Percentiles rank a stretch among this genome's conserved stretches.
These are phyloP conservation scores for Perognathus longimembris DNA, from an alignment of 2,113 vertebrate genomes.

Conservation along the genomic window DNA sequence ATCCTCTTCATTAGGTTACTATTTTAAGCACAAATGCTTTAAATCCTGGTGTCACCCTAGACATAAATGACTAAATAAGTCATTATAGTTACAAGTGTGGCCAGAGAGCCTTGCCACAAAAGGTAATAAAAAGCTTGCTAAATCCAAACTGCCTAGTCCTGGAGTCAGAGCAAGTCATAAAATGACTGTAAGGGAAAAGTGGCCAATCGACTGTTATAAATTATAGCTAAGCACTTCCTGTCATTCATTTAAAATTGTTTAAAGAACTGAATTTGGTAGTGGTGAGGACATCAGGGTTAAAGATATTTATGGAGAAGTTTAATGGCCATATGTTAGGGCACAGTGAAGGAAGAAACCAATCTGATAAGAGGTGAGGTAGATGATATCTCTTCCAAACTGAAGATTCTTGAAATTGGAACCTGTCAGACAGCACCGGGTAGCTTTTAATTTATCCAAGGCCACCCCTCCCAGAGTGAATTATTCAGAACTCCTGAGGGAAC, in stretches of 20 bases:
- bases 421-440: not conserved
- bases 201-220: slow-evolving; percentile 4
- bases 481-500: not conserved
- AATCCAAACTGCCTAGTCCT: slow-evolving; percentile 44
- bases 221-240: slow-evolving; percentile 26
- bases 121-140: slow-evolving; percentile 63
- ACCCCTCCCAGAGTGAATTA: not conserved
- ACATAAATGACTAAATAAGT: slow-evolving; percentile 29
- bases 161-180: slow-evolving; percentile 19
- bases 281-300: not conserved
- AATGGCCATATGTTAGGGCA: not conserved
- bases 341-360: slow-evolving; percentile 35
- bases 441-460: slow-evolving; percentile 4
- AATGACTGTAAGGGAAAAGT: slow-evolving; percentile 4
- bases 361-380: not conserved
- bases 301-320: slow-evolving; percentile 34
- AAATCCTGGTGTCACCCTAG: slow-evolving; percentile 37
- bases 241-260: slow-evolving; percentile 35
- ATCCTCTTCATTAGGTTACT: slow-evolving; percentile 18
- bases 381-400: slow-evolving; percentile 19
- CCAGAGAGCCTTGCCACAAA: slow-evolving; percentile 41
- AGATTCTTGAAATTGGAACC: slow-evolving; percentile 46
- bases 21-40: slow-evolving; percentile 59
- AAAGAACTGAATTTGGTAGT: not conserved
- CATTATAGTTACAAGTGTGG: slow-evolving; percentile 25